Conservation (phyloP, 92 coral and sea anemone genomes). For the Porites cylindrica region DNA sequence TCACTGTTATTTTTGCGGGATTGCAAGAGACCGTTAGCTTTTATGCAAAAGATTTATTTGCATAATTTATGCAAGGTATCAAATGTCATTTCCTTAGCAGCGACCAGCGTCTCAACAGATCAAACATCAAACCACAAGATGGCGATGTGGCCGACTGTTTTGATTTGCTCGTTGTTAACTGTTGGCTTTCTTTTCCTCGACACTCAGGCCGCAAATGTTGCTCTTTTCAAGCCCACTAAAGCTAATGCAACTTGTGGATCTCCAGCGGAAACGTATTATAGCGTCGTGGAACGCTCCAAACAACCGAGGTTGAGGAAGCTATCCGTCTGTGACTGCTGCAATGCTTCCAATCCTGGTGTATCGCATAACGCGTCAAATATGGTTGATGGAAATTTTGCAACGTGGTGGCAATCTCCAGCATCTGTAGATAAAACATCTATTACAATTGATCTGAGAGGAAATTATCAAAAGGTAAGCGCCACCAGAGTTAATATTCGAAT, state of each 20-base stretch:
- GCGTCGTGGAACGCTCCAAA: slow-evolving; percentile 46
- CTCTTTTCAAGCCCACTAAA: slow-evolving; percentile 59
- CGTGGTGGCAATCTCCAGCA: slow-evolving; percentile 91
- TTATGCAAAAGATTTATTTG: slow-evolving; percentile 32
- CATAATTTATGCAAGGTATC: slow-evolving; percentile 82
- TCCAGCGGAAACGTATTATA: slow-evolving; percentile 63
- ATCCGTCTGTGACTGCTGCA: slow-evolving; percentile 75
- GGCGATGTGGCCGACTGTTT: slow-evolving; percentile 63
- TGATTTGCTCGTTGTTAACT: slow-evolving; percentile 38
- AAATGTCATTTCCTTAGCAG: slow-evolving; percentile 85
- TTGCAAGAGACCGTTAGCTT: slow-evolving; percentile 6
- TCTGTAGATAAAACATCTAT: slow-evolving; percentile 75
- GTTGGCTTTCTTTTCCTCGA: slow-evolving; percentile 28
- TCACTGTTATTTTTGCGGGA: too few relatives aligned
- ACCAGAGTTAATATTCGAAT: background rate
- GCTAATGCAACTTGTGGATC: slow-evolving; percentile 90
- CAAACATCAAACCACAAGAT: slow-evolving; percentile 60
- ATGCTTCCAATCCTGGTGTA: slow-evolving; percentile 49
- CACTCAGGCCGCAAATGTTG: slow-evolving; percentile 79
- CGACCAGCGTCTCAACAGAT: slow-evolving; percentile 69
- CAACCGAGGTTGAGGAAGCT: slow-evolving; percentile 30
- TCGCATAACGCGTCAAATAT: slow-evolving; percentile 87
- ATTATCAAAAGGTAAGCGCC: slow-evolving; percentile 78
- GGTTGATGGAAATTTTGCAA: slow-evolving; percentile 74
- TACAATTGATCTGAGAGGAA: slow-evolving; percentile 86